Evolutionary conservation across 1,140 invertebrate genomes (phyloP), one percentile per base, ranked within the genome.

Genomic region (Formica selysi): DNA sequence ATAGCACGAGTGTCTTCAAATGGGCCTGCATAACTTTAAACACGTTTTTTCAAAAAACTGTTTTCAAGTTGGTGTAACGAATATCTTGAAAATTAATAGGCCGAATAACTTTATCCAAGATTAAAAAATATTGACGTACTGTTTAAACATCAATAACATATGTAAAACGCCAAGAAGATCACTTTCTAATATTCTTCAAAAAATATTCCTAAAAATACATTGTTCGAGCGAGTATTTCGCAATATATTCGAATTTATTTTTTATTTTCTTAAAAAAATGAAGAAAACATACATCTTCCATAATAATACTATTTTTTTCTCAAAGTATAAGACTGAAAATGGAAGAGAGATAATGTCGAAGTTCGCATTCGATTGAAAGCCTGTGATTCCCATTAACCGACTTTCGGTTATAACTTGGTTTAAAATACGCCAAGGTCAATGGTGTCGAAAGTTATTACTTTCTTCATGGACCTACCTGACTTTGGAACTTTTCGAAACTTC

Each of bases 381-480:
- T 48, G 79, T 38, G 29, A 74, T 26, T 73, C 38, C 68, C 36
- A 74, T 83, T 74, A 83, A 88, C 87, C 61, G 83, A 86, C 65
- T 70, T 80, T 86, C 76, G 64, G 71, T 88, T 74, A 81, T 48
- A 44, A 10, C 44, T 59, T 19, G 22, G 19, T 68, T 85, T 79
- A 81, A 88, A 88, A 88, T 86, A 76, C 62, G 54, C 16, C 84
- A 89, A 86, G 85, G 87, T 89, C 87, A 89, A 68, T 65, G 76
- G 4, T 85, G 51, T 51, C 44, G 51, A 57, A 74, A 64, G 61
- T 84, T 62, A 67, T 70, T 76, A 78, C 71, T 59, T 61, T 84
- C 54, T 48, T 74, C 44, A 11, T 29, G 54, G 59, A 74, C 19
- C 57, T 3, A n/a, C 8, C 29, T 51, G 54, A 68, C 87, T 70